A percentile compares a stretch with the other conserved stretches of the same genome.
phyloP scores from a whole-genome alignment of 2,797 vertebrate species.

The Stomatorhinus walkeri region DNA sequence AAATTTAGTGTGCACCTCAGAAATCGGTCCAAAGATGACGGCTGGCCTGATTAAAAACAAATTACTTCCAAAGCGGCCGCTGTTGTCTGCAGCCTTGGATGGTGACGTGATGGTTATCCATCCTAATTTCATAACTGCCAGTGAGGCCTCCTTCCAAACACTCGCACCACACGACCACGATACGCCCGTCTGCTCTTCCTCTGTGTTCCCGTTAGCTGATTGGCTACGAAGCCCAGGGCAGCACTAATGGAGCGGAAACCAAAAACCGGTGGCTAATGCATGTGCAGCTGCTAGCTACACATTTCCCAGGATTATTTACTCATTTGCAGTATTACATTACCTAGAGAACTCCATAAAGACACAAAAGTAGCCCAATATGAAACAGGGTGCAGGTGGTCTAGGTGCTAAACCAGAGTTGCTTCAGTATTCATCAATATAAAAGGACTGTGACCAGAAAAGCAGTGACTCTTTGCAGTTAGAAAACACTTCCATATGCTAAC shows the following conservation, averaged over 20 bases:
- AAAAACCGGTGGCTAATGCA: background rate
- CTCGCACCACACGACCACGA: background rate
- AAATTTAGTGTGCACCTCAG: background rate
- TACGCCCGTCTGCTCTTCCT: background rate
- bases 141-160: background rate
- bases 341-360: background rate
- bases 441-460: background rate
- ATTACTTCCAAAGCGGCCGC: background rate
- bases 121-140: conserved; percentile 3
- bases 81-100: background rate
- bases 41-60: conserved; percentile 6
- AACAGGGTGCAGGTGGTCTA: background rate
- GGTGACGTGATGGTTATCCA: conserved; percentile 9
- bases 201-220: background rate
- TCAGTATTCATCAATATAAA: background rate
- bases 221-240: background rate
- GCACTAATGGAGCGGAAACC: background rate
- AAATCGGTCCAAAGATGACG: background rate
- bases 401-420: background rate
- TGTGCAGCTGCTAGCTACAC: background rate
- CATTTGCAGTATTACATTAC: background rate
- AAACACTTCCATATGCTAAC: background rate
- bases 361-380: background rate
- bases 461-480: background rate
- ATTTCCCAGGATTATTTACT: background rate